Evolutionary conservation across 1,140 invertebrate genomes (phyloP), one percentile per base, ranked within the genome.

Genomic region (Linepithema humile): DNA sequence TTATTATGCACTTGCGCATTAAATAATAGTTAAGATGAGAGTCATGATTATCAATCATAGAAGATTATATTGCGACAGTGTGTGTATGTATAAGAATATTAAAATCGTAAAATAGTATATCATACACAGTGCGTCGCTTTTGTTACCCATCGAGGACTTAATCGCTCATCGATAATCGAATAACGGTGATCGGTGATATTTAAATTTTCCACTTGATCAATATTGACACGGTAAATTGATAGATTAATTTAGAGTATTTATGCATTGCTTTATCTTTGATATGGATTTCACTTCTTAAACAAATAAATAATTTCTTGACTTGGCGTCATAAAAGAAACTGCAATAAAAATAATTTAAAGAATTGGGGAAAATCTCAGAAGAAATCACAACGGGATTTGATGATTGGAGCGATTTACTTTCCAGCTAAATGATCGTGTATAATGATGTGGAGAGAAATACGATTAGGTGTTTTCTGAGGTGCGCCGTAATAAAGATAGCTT

Each of bases 41-140:
- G 23, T 48, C n/a, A 17, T 65, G 48, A 77, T 77, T 65, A 77
- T 64, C 35, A 20, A 64, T 64, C 32, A 48, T 35, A 77, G 20
- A 32, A 48, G n/a, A 75, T 74, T 60, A n/a, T n/a, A 60, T 15
- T 60, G 38, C 35, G 70, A 60, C 26, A 20, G 38, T 40, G 38
- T 40, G 38, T 40, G 38, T 40, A 9, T 40, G 38, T 40, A 9
- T 40, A 40, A 40, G 38, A 2, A 43, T 12, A 43, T 12, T 10
- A 43, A n/a, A n/a, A n/a, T n/a, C n/a, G n/a, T n/a, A n/a, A n/a
- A n/a, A n/a, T n/a, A n/a, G n/a, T n/a, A n/a, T n/a, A n/a, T n/a
- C n/a, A n/a, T n/a, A n/a, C 57, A 38, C 7, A 40, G 20, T 17
- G 35, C 20, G 53, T 23, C 23, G 38, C 38, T 75, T 73, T 64